These are phyloP conservation scores for Sebastes miniatus DNA, from an alignment of 2,797 vertebrate genomes.

Conservation along the genomic window DNA sequence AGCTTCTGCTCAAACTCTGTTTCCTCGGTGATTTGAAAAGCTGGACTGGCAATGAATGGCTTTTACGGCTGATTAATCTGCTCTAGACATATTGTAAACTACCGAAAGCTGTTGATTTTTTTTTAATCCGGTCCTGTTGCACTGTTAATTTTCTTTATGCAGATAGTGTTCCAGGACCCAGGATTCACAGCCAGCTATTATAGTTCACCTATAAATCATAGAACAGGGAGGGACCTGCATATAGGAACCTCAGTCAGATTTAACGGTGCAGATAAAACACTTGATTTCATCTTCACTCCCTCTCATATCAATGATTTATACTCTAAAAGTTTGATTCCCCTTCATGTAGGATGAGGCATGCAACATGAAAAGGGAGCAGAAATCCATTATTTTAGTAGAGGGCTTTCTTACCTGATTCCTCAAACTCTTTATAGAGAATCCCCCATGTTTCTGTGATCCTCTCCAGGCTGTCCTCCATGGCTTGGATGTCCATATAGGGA, in stretches of 20 bases:
- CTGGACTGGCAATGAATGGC: constrained; percentile 64
- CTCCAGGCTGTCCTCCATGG: constrained; percentile 94
- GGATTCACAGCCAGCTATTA: constrained; percentile 51
- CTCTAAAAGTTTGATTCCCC: constrained; percentile 25
- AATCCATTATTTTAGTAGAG: not conserved
- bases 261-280: constrained; percentile 53
- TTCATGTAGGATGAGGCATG: constrained; percentile 19
- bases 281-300: constrained; percentile 40
- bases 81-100: constrained; percentile 73
- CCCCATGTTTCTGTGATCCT: constrained; percentile 93
- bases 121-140: constrained; percentile 44
- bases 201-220: constrained; percentile 56
- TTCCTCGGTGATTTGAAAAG: constrained; percentile 66
- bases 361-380: not conserved
- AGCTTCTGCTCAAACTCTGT: constrained; percentile 67
- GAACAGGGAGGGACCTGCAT: constrained; percentile 31
- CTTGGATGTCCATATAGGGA: constrained; percentile 95
- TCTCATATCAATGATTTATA: constrained; percentile 50
- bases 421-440: constrained; percentile 91
- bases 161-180: constrained; percentile 28
- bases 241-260: constrained; percentile 32
- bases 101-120: constrained; percentile 62
- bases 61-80: constrained; percentile 79
- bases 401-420: constrained; percentile 88
- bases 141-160: constrained; percentile 63